These are phyloP conservation scores for Daktulosphaira vitifoliae DNA, from an alignment of 1,140 invertebrate species.

Conservation along the genomic window DNA sequence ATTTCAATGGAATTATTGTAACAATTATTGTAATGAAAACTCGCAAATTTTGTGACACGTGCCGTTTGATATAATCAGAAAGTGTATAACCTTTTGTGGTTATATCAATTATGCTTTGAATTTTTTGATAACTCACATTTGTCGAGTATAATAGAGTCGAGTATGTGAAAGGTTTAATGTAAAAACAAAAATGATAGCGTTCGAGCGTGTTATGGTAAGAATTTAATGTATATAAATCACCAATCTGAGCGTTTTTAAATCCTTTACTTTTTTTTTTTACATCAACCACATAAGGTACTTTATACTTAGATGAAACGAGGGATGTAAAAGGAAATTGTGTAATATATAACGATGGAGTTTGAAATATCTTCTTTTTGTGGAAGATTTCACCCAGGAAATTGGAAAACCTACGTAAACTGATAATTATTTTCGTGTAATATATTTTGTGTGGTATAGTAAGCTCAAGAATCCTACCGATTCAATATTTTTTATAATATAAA, in stretches of 20 bases:
- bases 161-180: background rate
- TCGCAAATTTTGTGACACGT: too few relatives aligned
- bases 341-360: conserved; percentile 15
- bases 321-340: background rate
- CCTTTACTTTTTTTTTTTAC: background rate
- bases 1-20: too few relatives aligned
- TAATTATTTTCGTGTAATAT: conserved; percentile 30
- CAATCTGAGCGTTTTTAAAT: background rate
- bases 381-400: conserved; percentile 33
- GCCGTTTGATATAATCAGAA: too few relatives aligned
- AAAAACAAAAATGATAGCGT: too few relatives aligned
- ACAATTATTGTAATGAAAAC: too few relatives aligned
- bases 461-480: conserved; percentile 11
- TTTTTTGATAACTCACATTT: background rate
- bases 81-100: too few relatives aligned
- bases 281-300: too few relatives aligned
- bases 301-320: too few relatives aligned
- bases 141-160: background rate
- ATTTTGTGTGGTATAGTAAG: conserved; percentile 13
- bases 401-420: conserved; percentile 22
- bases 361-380: conserved; percentile 24
- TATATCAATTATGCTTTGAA: background rate
- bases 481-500: conserved; percentile 6
- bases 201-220: too few relatives aligned
- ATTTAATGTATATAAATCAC: conserved; percentile 15